phyloP scores from a whole-genome alignment of 2,797 vertebrate genomes.

The Gila robusta region DNA sequence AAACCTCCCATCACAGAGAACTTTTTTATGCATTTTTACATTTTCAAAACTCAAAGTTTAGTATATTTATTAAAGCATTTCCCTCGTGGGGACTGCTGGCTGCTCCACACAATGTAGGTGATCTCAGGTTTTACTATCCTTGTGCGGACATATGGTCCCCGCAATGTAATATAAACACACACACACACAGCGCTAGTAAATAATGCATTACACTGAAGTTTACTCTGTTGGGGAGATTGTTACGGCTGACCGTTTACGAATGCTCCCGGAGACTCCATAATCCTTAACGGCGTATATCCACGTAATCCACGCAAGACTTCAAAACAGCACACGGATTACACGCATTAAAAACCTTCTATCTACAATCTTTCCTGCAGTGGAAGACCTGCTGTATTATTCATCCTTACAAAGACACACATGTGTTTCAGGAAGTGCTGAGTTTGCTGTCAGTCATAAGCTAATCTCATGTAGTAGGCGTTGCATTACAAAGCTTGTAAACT shows the following conservation, averaged over 20 bases:
- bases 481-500: background rate
- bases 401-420: background rate
- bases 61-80: too few relatives aligned
- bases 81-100: too few relatives aligned
- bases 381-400: background rate
- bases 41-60: too few relatives aligned
- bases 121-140: too few relatives aligned
- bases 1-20: too few relatives aligned
- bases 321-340: slow-evolving; percentile 38
- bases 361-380: too few relatives aligned
- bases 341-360: slow-evolving; percentile 19
- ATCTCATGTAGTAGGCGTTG: too few relatives aligned
- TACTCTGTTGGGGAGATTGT: background rate
- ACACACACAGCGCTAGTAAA: background rate
- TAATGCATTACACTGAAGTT: background rate
- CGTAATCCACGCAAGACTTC: slow-evolving; percentile 28
- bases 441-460: too few relatives aligned
- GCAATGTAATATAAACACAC: too few relatives aligned
- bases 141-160: too few relatives aligned
- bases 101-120: too few relatives aligned
- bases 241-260: background rate
- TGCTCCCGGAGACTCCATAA: background rate
- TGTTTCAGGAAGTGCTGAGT: background rate
- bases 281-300: background rate
- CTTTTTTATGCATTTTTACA: too few relatives aligned